Evolutionary conservation across 2,888 invertebrate genomes (phyloP), one percentile per base, ranked within the genome.

Genomic region (Linnaemya vulpina): DNA sequence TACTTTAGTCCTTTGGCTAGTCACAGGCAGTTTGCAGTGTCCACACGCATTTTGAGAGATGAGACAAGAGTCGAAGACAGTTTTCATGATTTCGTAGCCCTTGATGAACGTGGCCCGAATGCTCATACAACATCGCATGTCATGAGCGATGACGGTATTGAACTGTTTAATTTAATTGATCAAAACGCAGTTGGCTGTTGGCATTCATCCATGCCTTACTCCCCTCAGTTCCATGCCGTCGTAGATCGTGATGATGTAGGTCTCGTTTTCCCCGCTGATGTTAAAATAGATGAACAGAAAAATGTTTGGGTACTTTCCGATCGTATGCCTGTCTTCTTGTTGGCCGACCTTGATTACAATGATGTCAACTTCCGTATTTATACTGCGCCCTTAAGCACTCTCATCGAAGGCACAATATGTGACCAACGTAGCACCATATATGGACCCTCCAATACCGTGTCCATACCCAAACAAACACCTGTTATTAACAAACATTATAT

Each of bases 171-270:
- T 91, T 93, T 97, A 87, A 94, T 97, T 80, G 96, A 96, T 90
- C 95, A 95, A 90, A 97, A 97, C 89, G 96, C 96, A 0, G 94
- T 97, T 8, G 97, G 96, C 1, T 97, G 97, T 90, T 97, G 97
- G 96, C 96, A 96, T 88, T 94, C 95, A 0, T 93, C 93, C 11
- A 92, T 94, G 80, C 95, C 95, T 0, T 95, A 95, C 87, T 93
- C 94, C 20, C 94, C 95, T 0, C 93, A 95, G 84, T 95, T 95
- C 89, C 94, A 95, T 35, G 96, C 93, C 15, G 90, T 96, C 8
- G 95, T 95, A 1, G 97, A 96, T 87, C 94, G 94, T 86, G 96
- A 97, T 89, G 96, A 96, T 89, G 94, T 94, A 0, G 95, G 95
- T 10, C 92, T 97, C 38, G 95, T 96, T 35, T 97, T 97, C 90